These are phyloP conservation scores for Plodia interpunctella DNA, from an alignment of 1,140 invertebrate genomes.

Conservation along the genomic window DNA sequence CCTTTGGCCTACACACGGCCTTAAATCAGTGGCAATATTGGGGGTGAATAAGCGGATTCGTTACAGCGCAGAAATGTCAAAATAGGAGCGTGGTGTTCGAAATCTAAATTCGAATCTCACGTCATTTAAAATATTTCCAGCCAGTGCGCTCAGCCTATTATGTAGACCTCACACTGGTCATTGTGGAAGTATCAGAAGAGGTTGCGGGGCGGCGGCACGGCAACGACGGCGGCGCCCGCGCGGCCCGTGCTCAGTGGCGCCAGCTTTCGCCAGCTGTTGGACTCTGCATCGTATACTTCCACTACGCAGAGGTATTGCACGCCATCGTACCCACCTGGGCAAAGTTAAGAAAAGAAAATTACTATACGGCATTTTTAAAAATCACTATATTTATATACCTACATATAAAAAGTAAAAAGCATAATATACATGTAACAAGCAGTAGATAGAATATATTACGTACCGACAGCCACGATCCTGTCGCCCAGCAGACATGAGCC, in stretches of 20 bases:
- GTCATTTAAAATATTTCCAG: not conserved
- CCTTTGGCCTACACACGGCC: too few relatives aligned
- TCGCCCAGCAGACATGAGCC: constrained; percentile 94
- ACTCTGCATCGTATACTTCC: constrained; percentile 94
- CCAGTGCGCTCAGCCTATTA: constrained; percentile 12
- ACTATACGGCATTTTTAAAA: too few relatives aligned
- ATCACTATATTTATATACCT: too few relatives aligned
- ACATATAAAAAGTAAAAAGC: too few relatives aligned
- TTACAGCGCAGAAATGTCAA: too few relatives aligned
- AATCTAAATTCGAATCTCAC: too few relatives aligned
- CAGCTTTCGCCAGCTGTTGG: constrained; percentile 90
- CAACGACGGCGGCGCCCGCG: constrained; percentile 92
- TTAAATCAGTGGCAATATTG: too few relatives aligned
- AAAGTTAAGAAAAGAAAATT: too few relatives aligned
- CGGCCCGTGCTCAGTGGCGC: constrained; percentile 87
- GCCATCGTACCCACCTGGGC: constrained; percentile 91
- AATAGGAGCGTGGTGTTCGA: too few relatives aligned
- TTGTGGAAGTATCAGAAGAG: constrained; percentile 47
- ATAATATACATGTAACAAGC: too few relatives aligned
- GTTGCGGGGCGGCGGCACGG: constrained; percentile 72
- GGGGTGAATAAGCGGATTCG: too few relatives aligned
- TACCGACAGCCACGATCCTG: constrained; percentile 90
- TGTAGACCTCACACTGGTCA: constrained; percentile 26
- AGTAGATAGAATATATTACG: constrained; percentile 22
- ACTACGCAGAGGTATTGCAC: constrained; percentile 93